Percentiles rank a stretch among this genome's conserved stretches.
phyloP scores from a whole-genome alignment of 2,113 vertebrate genomes.

The Cebidichthys violaceus region DNA sequence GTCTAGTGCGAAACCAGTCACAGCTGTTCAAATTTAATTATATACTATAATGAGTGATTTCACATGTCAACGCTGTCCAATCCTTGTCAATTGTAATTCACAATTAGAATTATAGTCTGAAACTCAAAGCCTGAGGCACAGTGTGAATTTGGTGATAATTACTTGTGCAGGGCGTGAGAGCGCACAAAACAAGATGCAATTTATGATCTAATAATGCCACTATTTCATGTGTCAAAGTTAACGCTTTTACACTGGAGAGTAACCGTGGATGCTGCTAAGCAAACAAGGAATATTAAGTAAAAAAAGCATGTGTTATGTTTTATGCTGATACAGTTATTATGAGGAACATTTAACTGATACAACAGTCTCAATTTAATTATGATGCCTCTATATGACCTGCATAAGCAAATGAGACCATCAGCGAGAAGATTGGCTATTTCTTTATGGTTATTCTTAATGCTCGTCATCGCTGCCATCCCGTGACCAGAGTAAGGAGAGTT shows the following conservation, averaged over 20 bases:
- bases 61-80: slow-evolving; percentile 45
- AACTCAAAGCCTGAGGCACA: slow-evolving; percentile 36
- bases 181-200: slow-evolving; percentile 25
- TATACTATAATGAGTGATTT: slow-evolving; percentile 21
- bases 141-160: slow-evolving; percentile 44
- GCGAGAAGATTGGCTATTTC: not conserved
- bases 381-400: not conserved
- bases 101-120: slow-evolving; percentile 44
- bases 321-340: not conserved
- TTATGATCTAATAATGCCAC: slow-evolving; percentile 10
- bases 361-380: not conserved
- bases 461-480: not conserved
- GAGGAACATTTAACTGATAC: not conserved
- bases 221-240: not conserved
- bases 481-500: not conserved
- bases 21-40: slow-evolving; percentile 35
- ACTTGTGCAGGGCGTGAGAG: slow-evolving; percentile 22
- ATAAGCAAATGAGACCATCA: not conserved
- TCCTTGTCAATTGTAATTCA: slow-evolving; percentile 22
- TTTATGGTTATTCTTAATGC: not conserved
- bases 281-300: not conserved
- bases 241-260: not conserved
- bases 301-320: not conserved
- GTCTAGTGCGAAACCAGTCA: slow-evolving; percentile 36
- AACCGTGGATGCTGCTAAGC: not conserved